Evolutionary conservation across 2,113 vertebrate species (phyloP), one percentile per base, ranked within the genome.

Genomic region (Xyrauchen texanus): DNA sequence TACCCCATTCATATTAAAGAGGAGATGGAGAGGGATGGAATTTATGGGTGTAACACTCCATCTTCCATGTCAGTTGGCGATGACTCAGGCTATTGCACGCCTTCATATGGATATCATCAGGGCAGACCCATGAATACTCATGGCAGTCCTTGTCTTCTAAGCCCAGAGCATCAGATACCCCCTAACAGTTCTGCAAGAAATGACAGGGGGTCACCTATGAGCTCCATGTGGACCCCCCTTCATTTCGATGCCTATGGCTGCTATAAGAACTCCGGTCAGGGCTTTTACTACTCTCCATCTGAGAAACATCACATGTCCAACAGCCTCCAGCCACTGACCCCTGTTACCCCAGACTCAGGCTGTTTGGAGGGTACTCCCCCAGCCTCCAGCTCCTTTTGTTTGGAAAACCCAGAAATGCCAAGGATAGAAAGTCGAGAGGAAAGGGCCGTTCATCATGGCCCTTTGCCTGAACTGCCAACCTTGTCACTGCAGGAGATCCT

Each of bases 401-500:
- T 62, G 9, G 62, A n/a, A 0, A 12, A 46, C 63, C 13, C 60
- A 51, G 85, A 87, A 2, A 7, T 75, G 1, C 7, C 47, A 6
- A 11, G 7, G 9, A 79, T 85, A 4, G 68, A 83, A 12, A 13
- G 21, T 51, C 75, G 52, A 5, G 52, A 21, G 45, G 60, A 55
- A 16, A 62, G 42, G 15, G 4, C 12, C 7, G 6, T 47, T 11
- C 82, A 85, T 60, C 81, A 81, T 0, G 61, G 71, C 5, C 83
- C 87, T 0, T 80, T 92, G 72, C 91, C 91, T 0, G 88, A 88
- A 74, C 84, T 92, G 57, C 83, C 83, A 0, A 57, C 63, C 5
- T 72, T 80, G 62, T 90, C 90, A 63, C 77, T 93, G 63, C 88
- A 92, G 57, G 91, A 93, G 62, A 89, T 93, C 15, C 79, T 93